phyloP scores from a whole-genome alignment of 2,888 invertebrate genomes.

The Parnassius mnemosyne region DNA sequence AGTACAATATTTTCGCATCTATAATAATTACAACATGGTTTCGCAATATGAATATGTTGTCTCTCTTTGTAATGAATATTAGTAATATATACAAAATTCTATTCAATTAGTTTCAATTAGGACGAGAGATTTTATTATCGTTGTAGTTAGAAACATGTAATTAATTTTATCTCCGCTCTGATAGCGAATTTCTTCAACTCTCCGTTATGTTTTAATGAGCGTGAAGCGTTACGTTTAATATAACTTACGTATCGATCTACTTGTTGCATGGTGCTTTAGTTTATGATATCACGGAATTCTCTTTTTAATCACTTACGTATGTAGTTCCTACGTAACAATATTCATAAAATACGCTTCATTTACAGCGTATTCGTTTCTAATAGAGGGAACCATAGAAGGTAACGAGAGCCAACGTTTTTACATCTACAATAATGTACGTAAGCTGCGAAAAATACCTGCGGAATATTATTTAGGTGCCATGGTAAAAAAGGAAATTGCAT shows the following conservation, averaged over 20 bases:
- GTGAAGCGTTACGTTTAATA: constrained; percentile 35
- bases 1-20: background rate
- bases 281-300: constrained; percentile 33
- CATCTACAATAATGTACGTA: too few species aligned
- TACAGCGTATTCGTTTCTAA: background rate
- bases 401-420: background rate
- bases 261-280: constrained; percentile 28
- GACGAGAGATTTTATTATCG: background rate
- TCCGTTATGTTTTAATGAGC: constrained; percentile 37
- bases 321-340: constrained; percentile 32
- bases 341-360: constrained; percentile 23
- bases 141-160: constrained; percentile 11
- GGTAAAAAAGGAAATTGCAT: too few species aligned
- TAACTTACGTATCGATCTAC: constrained; percentile 37
- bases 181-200: constrained; percentile 25
- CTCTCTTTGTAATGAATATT: background rate
- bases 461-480: too few species aligned
- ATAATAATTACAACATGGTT: constrained; percentile 10
- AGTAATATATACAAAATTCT: background rate
- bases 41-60: background rate
- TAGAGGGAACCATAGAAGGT: background rate
- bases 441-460: too few species aligned
- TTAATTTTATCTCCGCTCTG: constrained; percentile 23
- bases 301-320: constrained; percentile 23
- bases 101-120: constrained; percentile 4